These are phyloP conservation scores for Lamprologus sp. DNA, from an alignment of 2,113 vertebrate genomes.

Conservation along the genomic window DNA sequence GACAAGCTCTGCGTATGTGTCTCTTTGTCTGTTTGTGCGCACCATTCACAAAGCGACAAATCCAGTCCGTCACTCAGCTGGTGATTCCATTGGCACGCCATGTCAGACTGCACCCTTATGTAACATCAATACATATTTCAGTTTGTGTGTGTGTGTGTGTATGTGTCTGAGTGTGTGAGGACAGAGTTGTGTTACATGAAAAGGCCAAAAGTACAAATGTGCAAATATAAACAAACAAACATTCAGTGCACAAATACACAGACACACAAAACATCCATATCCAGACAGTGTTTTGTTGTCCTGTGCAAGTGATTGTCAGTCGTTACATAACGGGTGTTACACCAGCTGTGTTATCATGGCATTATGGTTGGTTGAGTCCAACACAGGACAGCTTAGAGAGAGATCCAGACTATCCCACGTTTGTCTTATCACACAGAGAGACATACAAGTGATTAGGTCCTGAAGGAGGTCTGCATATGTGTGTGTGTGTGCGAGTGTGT, in stretches of 20 bases:
- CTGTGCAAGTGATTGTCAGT: neutral
- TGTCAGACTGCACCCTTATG: constrained; percentile 27
- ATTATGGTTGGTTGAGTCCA: constrained; percentile 10
- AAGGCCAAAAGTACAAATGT: constrained; percentile 31
- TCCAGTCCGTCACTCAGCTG: constrained; percentile 22
- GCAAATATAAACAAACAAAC: neutral
- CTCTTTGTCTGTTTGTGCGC: neutral
- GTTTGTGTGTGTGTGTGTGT: neutral
- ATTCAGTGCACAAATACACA: neutral
- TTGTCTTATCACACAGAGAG: neutral
- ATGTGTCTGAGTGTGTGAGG: neutral
- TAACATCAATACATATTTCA: neutral
- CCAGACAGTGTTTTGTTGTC: neutral
- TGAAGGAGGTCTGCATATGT: neutral
- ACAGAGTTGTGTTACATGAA: neutral
- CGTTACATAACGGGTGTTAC: constrained; percentile 21
- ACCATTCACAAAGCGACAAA: constrained; percentile 22
- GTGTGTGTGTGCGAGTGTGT: neutral
- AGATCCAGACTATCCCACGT: neutral
- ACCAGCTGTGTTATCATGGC: constrained; percentile 1
- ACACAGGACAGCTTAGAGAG: neutral
- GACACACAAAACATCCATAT: neutral
- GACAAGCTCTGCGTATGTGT: neutral
- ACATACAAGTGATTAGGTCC: neutral
- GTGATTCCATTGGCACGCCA: constrained; percentile 33